phyloP scores from a whole-genome alignment of 2,113 vertebrate genomes.

The Pseudorhombus dupliciocellatus region DNA sequence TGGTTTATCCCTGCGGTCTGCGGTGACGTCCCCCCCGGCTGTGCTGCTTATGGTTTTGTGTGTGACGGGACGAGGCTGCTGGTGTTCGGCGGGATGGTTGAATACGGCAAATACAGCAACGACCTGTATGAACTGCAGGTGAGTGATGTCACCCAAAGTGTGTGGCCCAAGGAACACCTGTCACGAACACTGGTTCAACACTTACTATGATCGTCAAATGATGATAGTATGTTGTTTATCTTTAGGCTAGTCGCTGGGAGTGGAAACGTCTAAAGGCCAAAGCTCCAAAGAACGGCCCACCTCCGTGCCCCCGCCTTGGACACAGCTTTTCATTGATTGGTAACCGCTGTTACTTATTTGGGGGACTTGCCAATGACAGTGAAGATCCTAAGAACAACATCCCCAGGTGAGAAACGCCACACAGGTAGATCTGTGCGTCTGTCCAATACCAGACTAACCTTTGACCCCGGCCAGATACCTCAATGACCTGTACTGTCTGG shows the following conservation, averaged over 20 bases:
- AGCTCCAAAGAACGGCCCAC: conserved; percentile 86
- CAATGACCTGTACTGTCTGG: conserved; percentile 88
- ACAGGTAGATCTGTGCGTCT: background rate
- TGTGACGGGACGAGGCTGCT: conserved; percentile 88
- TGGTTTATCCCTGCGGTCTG: conserved; percentile 90
- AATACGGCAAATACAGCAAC: conserved; percentile 90
- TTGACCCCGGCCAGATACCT: conserved; percentile 78
- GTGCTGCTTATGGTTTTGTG: conserved; percentile 88
- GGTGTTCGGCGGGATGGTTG: conserved; percentile 90
- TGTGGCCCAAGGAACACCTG: background rate
- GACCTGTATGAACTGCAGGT: conserved; percentile 90
- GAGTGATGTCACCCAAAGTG: conserved; percentile 1
- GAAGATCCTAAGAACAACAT: conserved; percentile 93
- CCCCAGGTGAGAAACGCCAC: conserved; percentile 78
- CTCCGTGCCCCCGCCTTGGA: conserved; percentile 87
- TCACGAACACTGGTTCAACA: background rate
- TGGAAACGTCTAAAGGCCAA: conserved; percentile 91
- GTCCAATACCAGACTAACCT: background rate
- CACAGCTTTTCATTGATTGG: conserved; percentile 91
- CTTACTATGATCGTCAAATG: background rate
- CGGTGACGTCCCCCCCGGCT: conserved; percentile 88
- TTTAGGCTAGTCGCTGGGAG: conserved; percentile 89
- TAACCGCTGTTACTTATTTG: conserved; percentile 89
- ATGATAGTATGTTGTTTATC: background rate
- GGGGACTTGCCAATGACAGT: conserved; percentile 89